Conservation (phyloP, 2,888 invertebrate genomes). For the Charanyca ferruginea region DNA sequence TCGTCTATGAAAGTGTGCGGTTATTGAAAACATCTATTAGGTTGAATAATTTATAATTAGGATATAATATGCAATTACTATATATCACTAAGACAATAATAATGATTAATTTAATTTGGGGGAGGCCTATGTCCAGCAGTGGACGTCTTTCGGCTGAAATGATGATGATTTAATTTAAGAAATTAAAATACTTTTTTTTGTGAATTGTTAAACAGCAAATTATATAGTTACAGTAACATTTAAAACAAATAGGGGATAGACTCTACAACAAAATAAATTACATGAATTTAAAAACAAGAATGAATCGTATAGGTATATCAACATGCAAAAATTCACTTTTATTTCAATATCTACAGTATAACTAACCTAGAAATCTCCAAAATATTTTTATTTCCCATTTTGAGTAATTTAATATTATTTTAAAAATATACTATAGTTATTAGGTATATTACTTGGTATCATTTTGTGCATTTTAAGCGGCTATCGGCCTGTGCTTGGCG, state of each 20-base stretch:
- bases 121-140: too few relatives aligned
- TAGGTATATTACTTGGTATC: constrained; percentile 47
- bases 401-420: constrained; percentile 37
- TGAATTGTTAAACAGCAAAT: constrained; percentile 4
- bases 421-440: constrained; percentile 57
- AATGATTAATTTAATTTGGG: background rate
- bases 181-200: constrained; percentile 37
- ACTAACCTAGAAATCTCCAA: constrained; percentile 49
- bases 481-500: constrained; percentile 69
- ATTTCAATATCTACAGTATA: constrained; percentile 54
- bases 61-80: constrained; percentile 27
- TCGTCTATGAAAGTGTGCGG: constrained; percentile 56
- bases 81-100: constrained; percentile 16
- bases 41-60: constrained; percentile 42
- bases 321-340: constrained; percentile 49
- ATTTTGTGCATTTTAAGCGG: constrained; percentile 84
- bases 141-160: too few relatives aligned
- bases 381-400: constrained; percentile 67
- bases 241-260: background rate
- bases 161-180: too few relatives aligned
- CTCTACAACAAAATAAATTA: background rate
- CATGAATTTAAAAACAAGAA: background rate
- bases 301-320: constrained; percentile 23
- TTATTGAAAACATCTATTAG: constrained; percentile 58
- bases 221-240: background rate